Percentiles rank a stretch among this genome's conserved stretches.
Evolutionary conservation across 2,113 vertebrate genomes (phyloP).

Genomic region (Strigops habroptila): DNA sequence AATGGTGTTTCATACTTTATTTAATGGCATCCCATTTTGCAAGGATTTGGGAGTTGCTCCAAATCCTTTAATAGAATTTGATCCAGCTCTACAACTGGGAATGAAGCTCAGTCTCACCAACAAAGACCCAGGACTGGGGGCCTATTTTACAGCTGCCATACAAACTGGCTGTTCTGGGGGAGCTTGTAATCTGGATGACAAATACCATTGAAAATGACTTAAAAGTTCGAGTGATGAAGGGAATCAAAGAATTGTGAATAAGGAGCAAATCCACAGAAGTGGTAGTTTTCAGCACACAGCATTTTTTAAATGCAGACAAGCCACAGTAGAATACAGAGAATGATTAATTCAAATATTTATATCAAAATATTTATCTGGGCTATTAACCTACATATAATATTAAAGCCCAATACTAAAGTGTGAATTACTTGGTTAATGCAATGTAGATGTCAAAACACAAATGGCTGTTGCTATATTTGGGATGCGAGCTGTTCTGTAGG

Average conservation of each 20-base stretch:
- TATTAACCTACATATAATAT: not conserved
- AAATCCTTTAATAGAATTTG: not conserved
- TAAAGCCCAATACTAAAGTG: not conserved
- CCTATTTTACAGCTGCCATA: not conserved
- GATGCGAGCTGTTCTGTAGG: not conserved
- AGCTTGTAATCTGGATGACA: not conserved
- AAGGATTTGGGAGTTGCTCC: not conserved
- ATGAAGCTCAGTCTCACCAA: not conserved
- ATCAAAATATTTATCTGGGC: not conserved
- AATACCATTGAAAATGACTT: not conserved
- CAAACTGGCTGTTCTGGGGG: rapidly evolving
- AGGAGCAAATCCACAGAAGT: not conserved
- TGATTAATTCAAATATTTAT: not conserved
- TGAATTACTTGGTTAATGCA: not conserved
- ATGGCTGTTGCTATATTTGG: not conserved
- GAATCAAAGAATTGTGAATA: not conserved
- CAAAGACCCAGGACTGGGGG: not conserved
- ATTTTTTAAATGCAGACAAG: not conserved
- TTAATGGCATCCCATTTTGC: not conserved
- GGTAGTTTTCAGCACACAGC: not conserved
- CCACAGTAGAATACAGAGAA: not conserved
- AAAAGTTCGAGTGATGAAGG: not conserved
- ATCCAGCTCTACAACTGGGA: not conserved
- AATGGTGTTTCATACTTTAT: not conserved
- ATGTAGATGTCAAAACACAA: not conserved